These are phyloP conservation scores for Pecten maximus DNA, from an alignment of 2,888 invertebrate species.

Conservation along the genomic window DNA sequence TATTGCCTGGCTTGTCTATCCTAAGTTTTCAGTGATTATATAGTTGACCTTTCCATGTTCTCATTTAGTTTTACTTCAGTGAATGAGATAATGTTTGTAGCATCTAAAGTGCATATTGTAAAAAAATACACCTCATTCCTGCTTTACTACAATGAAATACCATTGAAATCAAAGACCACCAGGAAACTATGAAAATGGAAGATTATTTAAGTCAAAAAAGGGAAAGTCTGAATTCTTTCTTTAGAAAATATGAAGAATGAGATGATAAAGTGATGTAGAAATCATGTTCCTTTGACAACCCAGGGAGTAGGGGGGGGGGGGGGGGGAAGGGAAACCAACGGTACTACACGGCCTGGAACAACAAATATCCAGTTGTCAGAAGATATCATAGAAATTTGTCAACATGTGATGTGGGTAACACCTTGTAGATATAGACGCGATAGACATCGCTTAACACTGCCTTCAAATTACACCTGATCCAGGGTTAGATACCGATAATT, in stretches of 20 bases:
- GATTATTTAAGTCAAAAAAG: too few relatives aligned
- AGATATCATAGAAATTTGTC: constrained; percentile 7
- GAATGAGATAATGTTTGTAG: background rate
- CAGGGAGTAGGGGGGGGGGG: too few relatives aligned
- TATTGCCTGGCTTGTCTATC: background rate
- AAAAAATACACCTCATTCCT: background rate
- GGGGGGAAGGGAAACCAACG: background rate
- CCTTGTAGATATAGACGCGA: background rate
- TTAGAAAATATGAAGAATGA: too few relatives aligned
- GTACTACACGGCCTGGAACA: background rate
- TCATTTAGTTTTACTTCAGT: background rate
- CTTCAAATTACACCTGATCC: background rate
- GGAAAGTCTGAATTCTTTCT: too few relatives aligned
- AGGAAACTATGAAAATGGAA: too few relatives aligned
- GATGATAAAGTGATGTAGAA: too few relatives aligned
- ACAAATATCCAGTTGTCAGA: background rate
- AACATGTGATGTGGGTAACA: background rate
- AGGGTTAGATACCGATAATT: background rate
- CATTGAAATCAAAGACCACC: too few relatives aligned
- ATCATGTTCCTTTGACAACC: too few relatives aligned
- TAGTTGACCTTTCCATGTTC: background rate
- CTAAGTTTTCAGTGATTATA: too few relatives aligned
- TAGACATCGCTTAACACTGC: background rate
- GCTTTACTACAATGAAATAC: background rate
- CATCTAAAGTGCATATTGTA: background rate